Conservation (phyloP, 2,113 vertebrate species). For the Eulemur macaco region DNA sequence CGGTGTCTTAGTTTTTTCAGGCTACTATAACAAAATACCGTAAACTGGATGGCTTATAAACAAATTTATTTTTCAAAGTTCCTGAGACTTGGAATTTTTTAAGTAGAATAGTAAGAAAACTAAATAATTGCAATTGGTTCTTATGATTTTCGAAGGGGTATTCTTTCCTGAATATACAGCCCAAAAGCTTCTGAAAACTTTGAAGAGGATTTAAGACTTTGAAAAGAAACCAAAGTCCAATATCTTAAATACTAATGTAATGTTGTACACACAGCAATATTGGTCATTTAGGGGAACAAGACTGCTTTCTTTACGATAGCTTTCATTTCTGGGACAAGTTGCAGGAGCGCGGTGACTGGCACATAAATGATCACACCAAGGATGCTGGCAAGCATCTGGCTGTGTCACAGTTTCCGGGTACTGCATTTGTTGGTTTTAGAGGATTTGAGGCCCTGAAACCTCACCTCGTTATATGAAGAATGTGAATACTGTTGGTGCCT, state of each 20-base stretch:
- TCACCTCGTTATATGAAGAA: background rate
- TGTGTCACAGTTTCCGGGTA: background rate
- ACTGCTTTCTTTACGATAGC: background rate
- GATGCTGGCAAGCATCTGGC: background rate
- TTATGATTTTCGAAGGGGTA: background rate
- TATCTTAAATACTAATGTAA: background rate
- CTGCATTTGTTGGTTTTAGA: background rate
- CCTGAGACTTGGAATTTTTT: background rate
- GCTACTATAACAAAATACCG: background rate
- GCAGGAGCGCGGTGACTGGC: background rate
- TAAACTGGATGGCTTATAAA: background rate
- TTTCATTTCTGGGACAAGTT: background rate
- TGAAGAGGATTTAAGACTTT: background rate
- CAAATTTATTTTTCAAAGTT: background rate
- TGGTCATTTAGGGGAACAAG: background rate
- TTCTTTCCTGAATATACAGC: background rate
- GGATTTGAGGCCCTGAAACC: background rate
- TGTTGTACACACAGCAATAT: background rate
- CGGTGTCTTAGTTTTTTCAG: background rate
- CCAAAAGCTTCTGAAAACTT: conserved; percentile 19
- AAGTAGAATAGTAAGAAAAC: background rate
- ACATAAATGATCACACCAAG: background rate
- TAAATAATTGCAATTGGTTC: background rate
- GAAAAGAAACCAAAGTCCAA: background rate
- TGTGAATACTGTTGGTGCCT: conserved; percentile 25